Conservation (phyloP, 2,888 invertebrate genomes). For the Anticlea derivata region DNA sequence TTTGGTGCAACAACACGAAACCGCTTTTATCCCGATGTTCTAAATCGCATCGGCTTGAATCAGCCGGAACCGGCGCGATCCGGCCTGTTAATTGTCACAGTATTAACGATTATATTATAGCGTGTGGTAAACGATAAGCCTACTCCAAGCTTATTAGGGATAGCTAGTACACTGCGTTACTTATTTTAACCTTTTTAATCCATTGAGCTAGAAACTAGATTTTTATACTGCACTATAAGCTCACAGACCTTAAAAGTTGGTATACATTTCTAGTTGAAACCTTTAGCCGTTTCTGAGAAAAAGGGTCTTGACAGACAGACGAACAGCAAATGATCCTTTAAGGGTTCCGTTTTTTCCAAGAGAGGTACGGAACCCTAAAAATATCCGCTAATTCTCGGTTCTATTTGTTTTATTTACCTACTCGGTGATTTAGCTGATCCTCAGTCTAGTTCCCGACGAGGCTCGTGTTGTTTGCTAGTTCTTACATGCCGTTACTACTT, state of each 20-base stretch:
- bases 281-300: no score
- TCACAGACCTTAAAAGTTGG: no score
- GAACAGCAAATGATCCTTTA: no score
- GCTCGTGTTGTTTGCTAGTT: conserved; percentile 18
- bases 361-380: no score
- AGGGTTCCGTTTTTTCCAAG: no score
- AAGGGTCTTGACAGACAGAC: no score
- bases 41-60: conserved; percentile 48
- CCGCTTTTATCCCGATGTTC: conserved; percentile 56
- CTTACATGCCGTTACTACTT: conserved; percentile 39
- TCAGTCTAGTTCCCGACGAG: no score
- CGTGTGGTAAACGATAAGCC: conserved; percentile 50
- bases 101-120: conserved; percentile 54
- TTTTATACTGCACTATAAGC: background rate
- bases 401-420: background rate
- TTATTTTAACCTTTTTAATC: no score
- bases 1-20: conserved; percentile 24
- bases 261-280: no score
- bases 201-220: no score
- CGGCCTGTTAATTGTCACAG: conserved; percentile 59
- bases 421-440: conserved; percentile 2
- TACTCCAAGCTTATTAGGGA: conserved; percentile 44
- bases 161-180: background rate
- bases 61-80: conserved; percentile 54
- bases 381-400: no score